These are phyloP conservation scores for Sinocyclocheilus maitianheensis DNA, from an alignment of 2,113 vertebrate species.

Conservation along the genomic window DNA sequence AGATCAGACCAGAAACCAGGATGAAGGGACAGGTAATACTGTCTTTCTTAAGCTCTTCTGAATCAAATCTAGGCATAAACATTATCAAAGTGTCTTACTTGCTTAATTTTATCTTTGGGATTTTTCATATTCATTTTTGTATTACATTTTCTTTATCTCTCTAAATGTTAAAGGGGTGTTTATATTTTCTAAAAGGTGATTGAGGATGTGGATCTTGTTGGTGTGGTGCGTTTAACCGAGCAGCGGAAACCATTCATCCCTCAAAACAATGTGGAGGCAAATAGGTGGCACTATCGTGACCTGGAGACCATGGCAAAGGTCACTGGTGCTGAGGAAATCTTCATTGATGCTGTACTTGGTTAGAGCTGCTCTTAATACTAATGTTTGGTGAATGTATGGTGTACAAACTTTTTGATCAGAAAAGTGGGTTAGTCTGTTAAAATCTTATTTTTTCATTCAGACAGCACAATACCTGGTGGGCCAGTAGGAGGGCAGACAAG, in stretches of 20 bases:
- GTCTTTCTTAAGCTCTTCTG: background rate
- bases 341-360: constrained; percentile 88
- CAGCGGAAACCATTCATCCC: constrained; percentile 87
- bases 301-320: constrained; percentile 84
- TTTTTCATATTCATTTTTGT: background rate
- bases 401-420: too few relatives aligned
- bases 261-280: constrained; percentile 80
- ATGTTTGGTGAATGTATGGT: background rate
- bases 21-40: constrained; percentile 87
- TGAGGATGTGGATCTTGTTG: constrained; percentile 86
- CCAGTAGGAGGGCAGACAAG: constrained; percentile 93
- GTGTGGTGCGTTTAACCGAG: constrained; percentile 87
- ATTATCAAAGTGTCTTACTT: too few relatives aligned
- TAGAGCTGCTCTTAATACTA: constrained; percentile 43
- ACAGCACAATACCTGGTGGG: constrained; percentile 88
- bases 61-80: background rate
- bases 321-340: constrained; percentile 81
- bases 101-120: too few relatives aligned
- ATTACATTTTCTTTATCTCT: background rate
- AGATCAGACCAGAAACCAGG: constrained; percentile 84
- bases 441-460: constrained; percentile 64
- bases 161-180: background rate
- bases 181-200: constrained; percentile 71
- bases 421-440: background rate
- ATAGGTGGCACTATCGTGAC: constrained; percentile 90